These are phyloP conservation scores for Forpus xanthops DNA, from an alignment of 2,797 vertebrate species.

Conservation along the genomic window DNA sequence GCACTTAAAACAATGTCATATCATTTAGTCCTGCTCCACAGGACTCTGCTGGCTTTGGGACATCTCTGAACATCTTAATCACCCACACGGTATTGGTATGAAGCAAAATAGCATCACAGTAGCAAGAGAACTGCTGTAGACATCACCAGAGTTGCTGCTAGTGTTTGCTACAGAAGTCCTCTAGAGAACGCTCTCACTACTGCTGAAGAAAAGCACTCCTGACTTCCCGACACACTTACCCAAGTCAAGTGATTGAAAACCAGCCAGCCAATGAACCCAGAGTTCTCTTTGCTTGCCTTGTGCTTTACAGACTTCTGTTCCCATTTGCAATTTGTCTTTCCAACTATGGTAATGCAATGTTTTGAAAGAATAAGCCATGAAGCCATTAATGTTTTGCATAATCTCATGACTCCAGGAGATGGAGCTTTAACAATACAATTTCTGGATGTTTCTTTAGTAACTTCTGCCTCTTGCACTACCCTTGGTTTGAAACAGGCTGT, in stretches of 20 bases:
- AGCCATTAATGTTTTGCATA: not conserved
- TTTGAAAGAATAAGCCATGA: not conserved
- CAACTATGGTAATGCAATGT: not conserved
- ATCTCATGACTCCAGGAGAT: slow-evolving; percentile 13
- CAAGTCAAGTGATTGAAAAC: accelerated
- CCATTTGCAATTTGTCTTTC: not conserved
- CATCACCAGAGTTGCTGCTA: not conserved
- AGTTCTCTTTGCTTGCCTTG: not conserved
- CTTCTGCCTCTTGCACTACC: not conserved
- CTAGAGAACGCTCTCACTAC: not conserved
- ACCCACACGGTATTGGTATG: not conserved
- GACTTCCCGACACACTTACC: not conserved
- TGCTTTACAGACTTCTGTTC: not conserved
- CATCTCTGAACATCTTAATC: not conserved
- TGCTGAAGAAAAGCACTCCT: not conserved
- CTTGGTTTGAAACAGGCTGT: not conserved
- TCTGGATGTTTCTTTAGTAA: not conserved
- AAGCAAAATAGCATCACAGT: not conserved
- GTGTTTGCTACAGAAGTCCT: not conserved
- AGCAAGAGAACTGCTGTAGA: not conserved
- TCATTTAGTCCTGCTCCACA: not conserved
- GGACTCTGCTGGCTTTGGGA: not conserved
- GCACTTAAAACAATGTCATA: not conserved
- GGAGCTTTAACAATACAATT: not conserved
- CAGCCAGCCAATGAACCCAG: not conserved